Base-by-base conservation (phyloP, 2,888 invertebrate species). In the Cataglyphis livida region DNA sequence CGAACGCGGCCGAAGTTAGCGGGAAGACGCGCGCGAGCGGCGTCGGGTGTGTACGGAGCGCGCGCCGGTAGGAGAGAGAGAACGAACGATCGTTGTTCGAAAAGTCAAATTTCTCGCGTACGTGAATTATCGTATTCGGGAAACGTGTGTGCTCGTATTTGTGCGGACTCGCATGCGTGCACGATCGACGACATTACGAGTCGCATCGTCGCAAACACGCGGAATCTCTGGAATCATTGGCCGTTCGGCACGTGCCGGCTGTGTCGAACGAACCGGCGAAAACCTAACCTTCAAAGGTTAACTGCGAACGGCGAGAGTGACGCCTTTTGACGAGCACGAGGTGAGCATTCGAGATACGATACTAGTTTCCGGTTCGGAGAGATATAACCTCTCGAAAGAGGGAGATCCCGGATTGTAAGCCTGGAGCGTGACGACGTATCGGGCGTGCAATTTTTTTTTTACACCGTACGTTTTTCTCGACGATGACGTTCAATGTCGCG, bases 251-350 rank as follows among this genome's bases (percentile, higher is more conserved):
- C 78, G 78, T 70, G 70, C 78, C 78, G 78, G 35, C n/a, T n/a
- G 64, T 32, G 41, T 21, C 64, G 38, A 70, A 25, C 57, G 64
- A 81, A 41, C 89, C 89, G 89, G 89, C 89, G 68, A 85, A 89
- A 89, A 85, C 84, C 84, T 89, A 89, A 89, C 89, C 89, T 89
- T 44, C 82, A 89, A 89, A 62, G 38, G 57, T 81, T 48, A 74
- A 82, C 75, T 62, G 61, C 59, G 51, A 18, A 65, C 35, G 64
- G 48, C n/a, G 57, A 65, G 64, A 38, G 32, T 12, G 51, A 64
- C 75, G 35, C 65, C 35, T 64, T 15, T 44, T 59, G 61, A 32
- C 79, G 41, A 62, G 51, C 73, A 65, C 54, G 74, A 87, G 84
- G 88, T 88, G 41, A 88, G 85, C 38, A 12, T 51, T 73, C 51